Percentiles rank a stretch among this genome's conserved stretches.
Conservation (phyloP, 2,888 invertebrate genomes). For the Thecophora atra region DNA sequence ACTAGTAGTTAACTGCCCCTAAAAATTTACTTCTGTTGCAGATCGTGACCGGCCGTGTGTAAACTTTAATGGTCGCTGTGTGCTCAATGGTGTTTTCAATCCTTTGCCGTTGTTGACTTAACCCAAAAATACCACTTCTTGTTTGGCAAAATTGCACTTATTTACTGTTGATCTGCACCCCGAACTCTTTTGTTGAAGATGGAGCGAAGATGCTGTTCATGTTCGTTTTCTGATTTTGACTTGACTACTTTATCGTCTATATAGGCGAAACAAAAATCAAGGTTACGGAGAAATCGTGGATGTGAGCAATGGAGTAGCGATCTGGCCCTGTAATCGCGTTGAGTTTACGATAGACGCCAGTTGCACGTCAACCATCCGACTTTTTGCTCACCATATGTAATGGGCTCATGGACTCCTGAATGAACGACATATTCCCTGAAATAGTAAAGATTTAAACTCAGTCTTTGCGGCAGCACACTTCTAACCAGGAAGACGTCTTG, state of each 20-base stretch:
- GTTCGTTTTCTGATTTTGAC: constrained; percentile 42
- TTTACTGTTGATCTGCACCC: constrained; percentile 29
- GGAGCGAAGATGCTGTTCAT: constrained; percentile 37
- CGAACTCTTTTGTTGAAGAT: constrained; percentile 39
- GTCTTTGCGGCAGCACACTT: neutral
- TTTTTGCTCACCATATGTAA: constrained; percentile 17
- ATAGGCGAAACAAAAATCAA: constrained; percentile 49
- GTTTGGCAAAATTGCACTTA: constrained; percentile 26
- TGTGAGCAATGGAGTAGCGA: constrained; percentile 25
- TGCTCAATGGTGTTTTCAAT: neutral
- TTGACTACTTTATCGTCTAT: constrained; percentile 53
- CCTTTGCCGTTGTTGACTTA: constrained; percentile 17
- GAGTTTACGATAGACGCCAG: constrained; percentile 13
- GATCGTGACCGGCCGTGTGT: constrained; percentile 17
- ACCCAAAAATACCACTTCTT: constrained; percentile 19
- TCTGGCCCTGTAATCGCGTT: neutral
- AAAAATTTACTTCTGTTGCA: constrained; percentile 2
- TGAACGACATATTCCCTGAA: neutral
- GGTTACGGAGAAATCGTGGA: constrained; percentile 14
- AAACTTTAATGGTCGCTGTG: neutral
- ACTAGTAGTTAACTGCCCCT: constrained; percentile 5
- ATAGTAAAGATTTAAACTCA: neutral
- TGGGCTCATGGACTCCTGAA: constrained; percentile 5
- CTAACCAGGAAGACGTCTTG: neutral
- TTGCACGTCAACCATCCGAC: constrained; percentile 20